Evolutionary conservation across 2,113 vertebrate genomes (phyloP).

Genomic region (Haemorhous mexicanus): DNA sequence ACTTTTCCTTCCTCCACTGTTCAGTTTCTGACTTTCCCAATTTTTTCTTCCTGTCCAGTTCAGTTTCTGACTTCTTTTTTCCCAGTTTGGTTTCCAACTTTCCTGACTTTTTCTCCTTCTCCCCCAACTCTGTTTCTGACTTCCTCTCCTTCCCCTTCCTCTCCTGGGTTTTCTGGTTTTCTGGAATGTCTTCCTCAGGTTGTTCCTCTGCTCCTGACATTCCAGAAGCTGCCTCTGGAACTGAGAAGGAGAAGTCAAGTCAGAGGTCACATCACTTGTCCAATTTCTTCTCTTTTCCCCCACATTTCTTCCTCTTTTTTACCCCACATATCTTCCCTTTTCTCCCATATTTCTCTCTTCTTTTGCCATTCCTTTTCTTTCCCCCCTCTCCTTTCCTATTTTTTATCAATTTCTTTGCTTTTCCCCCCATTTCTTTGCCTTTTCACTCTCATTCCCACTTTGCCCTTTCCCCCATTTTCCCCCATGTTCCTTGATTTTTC

Average conservation of each 20-base stretch:
- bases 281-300: not conserved
- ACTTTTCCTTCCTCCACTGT: not conserved
- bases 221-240: not conserved
- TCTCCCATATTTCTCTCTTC: not conserved
- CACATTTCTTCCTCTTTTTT: not conserved
- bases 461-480: not conserved
- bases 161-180: not conserved
- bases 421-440: not conserved
- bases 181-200: not conserved
- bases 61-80: not conserved
- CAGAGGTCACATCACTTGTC: not conserved
- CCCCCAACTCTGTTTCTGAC: not conserved
- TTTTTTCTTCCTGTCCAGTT: not conserved
- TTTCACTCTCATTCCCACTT: not conserved
- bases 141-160: not conserved
- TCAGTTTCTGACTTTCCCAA: not conserved
- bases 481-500: not conserved
- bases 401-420: not conserved
- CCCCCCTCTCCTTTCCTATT: not conserved
- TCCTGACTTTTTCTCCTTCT: not conserved
- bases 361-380: not conserved
- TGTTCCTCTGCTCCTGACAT: not conserved
- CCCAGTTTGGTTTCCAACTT: not conserved
- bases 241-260: not conserved
- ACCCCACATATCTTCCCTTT: not conserved